Conservation (phyloP, 2,797 vertebrate genomes). For the Stomatorhinus walkeri region DNA sequence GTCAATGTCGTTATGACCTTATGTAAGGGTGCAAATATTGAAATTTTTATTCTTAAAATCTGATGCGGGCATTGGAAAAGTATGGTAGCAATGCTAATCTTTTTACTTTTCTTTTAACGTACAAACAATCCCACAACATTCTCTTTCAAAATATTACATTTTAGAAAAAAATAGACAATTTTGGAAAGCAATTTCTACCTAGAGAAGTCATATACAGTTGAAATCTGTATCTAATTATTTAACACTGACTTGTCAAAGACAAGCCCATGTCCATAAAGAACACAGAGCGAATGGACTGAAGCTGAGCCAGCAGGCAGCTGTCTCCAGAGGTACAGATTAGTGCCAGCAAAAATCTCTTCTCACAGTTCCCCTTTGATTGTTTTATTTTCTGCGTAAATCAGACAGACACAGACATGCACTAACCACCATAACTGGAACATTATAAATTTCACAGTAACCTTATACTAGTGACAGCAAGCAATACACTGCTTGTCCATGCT, state of each 20-base stretch:
- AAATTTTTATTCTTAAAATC: background rate
- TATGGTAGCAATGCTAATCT: background rate
- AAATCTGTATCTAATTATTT: slow-evolving; percentile 20
- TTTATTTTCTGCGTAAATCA: slow-evolving; percentile 16
- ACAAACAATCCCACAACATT: background rate
- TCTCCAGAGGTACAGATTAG: slow-evolving; percentile 6
- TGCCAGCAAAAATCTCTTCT: slow-evolving; percentile 4
- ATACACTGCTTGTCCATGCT: background rate
- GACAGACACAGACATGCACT: background rate
- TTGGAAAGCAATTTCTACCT: background rate
- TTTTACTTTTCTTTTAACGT: background rate
- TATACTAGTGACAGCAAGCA: background rate
- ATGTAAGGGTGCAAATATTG: background rate
- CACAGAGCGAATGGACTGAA: slow-evolving; percentile 18
- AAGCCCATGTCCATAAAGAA: background rate
- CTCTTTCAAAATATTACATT: background rate
- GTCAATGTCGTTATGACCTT: background rate
- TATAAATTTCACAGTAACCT: slow-evolving; percentile 5
- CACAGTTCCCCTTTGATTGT: slow-evolving; percentile 20
- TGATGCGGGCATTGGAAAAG: background rate
- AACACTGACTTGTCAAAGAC: slow-evolving; percentile 9
- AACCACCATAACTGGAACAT: background rate
- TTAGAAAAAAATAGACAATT: background rate
- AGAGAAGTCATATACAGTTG: background rate
- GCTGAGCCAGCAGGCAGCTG: background rate